Conservation (phyloP, 2,888 invertebrate species). For the Spisula solida region DNA sequence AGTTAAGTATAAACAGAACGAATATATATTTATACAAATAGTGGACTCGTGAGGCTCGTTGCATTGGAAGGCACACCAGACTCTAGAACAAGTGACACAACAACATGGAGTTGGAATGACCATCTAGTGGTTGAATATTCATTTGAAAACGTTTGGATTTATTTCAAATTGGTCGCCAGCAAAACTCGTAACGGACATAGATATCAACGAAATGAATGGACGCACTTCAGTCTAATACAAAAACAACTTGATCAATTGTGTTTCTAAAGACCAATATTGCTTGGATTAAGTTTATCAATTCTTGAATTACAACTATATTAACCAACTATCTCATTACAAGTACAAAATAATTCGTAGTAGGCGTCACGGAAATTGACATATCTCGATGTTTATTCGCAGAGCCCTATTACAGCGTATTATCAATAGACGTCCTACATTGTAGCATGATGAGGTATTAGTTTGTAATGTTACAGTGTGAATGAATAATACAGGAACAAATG, state of each 20-base stretch:
- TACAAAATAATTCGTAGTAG: neutral
- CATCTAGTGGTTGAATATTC: no score
- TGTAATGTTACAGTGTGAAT: no score
- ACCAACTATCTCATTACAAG: neutral
- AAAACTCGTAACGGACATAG: neutral
- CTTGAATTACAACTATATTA: neutral
- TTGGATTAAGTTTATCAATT: neutral
- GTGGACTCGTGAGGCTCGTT: no score
- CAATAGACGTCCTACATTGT: no score
- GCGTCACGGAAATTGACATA: neutral
- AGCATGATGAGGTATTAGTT: no score
- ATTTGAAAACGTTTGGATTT: neutral
- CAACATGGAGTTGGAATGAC: no score
- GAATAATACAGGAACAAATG: no score
- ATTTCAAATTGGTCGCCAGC: neutral
- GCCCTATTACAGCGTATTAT: no score
- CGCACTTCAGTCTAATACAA: neutral
- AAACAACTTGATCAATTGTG: neutral
- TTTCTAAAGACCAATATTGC: neutral
- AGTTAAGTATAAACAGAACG: no score
- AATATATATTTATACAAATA: no score
- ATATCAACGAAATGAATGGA: neutral
- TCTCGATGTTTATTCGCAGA: neutral
- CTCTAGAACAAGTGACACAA: no score
- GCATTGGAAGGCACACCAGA: no score